Evolutionary conservation across 1,140 invertebrate species (phyloP), one percentile per base, ranked within the genome.

Genomic region (Helicorthomorpha holstii): DNA sequence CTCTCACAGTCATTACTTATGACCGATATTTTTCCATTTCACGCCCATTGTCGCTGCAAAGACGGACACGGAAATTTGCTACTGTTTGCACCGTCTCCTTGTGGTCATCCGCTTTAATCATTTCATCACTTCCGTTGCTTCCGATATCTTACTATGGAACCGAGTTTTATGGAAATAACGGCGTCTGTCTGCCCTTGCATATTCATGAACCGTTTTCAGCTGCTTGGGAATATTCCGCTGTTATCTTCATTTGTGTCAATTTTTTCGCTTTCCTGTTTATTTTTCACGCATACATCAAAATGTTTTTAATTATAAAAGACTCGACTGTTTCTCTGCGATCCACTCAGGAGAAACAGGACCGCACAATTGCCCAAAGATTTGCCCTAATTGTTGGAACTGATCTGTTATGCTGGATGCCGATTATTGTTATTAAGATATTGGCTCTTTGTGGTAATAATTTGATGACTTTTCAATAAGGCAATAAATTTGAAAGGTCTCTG

Each of bases 281-380:
- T 26, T 56, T 59, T 12, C 61, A 59, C 54, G 74, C 63, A 4
- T 69, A 69, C 54, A 23, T 57, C 12, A 64, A 69, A 47, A 80
- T 78, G 75, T 69, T 77, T 51, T 65, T 67, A 49, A 74, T 69
- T 38, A 76, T 79, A 26, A 64, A 69, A 19, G 67, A 66, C 47
- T 78, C 72, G 1, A 66, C 66, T 25, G 66, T 72, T 14, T 72
- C 70, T 1, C 69, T 76, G 55, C 61, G 75, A 14, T 74, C 71
- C 38, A 76, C 73, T 2, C 65, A 68, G 49, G 66, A 70, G 54
- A 68, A 65, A 60, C 67, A 77, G 59, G 76, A 78, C 41, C 59
- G 72, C 64, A 69, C 57, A 54, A 64, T 79, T 3, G 70, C 70
- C 1, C 66, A 69, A 56, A 65, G 77, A 41, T 77, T 79, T 52